Conservation (phyloP, 2,888 invertebrate genomes). For the Spicauda simplicius region DNA sequence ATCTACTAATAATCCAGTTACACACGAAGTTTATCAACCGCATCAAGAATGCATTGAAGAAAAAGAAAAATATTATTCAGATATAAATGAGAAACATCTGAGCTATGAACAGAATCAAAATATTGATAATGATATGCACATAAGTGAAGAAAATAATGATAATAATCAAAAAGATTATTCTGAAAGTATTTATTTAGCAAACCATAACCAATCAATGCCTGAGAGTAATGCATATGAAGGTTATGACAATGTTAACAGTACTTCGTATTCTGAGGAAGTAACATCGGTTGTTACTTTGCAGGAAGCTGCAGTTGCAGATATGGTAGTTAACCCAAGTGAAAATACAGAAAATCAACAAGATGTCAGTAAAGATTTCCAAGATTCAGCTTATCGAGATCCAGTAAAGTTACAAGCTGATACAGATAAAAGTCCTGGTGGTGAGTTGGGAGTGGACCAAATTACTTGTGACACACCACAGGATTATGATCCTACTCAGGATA, state of each 20-base stretch:
- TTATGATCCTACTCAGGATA: conserved; percentile 1
- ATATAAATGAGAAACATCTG: conserved; percentile 24
- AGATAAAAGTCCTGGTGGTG: background rate
- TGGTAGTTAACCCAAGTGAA: background rate
- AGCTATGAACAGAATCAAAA: conserved; percentile 15
- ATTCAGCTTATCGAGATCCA: background rate
- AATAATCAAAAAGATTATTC: background rate
- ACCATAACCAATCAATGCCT: background rate
- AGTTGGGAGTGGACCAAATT: background rate
- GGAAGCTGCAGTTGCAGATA: background rate
- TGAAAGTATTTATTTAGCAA: background rate
- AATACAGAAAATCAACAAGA: conserved; percentile 1
- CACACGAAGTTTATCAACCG: background rate
- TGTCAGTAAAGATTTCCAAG: background rate
- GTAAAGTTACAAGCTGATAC: conserved; percentile 1
- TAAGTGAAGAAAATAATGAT: background rate
- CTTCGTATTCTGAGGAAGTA: background rate
- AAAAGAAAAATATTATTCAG: conserved; percentile 21
- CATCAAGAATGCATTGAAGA: conserved; percentile 3
- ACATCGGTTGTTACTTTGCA: background rate
- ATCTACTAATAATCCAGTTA: background rate
- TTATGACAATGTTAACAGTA: background rate
- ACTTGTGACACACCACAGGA: conserved; percentile 3
- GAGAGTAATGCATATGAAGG: background rate
- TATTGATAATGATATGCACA: conserved; percentile 8